Conservation (phyloP, 2,797 vertebrate genomes). For the Mormyrops boulengeri region DNA sequence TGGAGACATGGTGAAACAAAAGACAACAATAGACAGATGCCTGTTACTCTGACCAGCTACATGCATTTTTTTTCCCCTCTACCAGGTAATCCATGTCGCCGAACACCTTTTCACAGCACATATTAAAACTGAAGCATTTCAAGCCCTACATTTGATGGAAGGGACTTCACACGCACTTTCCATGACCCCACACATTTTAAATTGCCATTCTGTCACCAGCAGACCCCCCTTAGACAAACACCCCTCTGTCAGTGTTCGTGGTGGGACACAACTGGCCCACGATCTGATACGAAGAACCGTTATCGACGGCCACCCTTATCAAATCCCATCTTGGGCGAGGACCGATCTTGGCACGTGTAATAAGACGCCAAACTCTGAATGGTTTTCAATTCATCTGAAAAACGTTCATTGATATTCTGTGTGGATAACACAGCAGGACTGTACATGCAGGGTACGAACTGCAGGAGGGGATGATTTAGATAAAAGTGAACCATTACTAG, state of each 20-base stretch:
- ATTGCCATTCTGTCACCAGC: background rate
- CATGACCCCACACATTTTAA: background rate
- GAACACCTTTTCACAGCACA: background rate
- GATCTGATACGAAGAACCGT: background rate
- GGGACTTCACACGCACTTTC: background rate
- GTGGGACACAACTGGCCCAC: background rate
- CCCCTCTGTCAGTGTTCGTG: background rate
- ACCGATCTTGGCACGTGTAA: background rate
- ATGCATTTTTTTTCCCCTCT: background rate
- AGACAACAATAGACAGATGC: background rate
- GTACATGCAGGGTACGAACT: background rate
- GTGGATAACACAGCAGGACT: background rate
- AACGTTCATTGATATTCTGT: background rate
- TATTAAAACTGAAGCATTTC: background rate
- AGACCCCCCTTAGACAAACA: background rate
- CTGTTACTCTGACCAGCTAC: background rate
- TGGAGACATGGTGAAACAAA: background rate
- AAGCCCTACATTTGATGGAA: background rate
- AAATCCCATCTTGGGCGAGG: background rate
- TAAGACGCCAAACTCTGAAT: background rate
- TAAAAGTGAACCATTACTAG: constrained; percentile 9
- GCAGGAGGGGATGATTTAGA: background rate
- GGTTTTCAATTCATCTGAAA: background rate
- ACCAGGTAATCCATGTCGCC: background rate
- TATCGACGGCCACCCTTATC: background rate